Conservation (phyloP, 2,888 invertebrate species). For the Microchrysa polita region DNA sequence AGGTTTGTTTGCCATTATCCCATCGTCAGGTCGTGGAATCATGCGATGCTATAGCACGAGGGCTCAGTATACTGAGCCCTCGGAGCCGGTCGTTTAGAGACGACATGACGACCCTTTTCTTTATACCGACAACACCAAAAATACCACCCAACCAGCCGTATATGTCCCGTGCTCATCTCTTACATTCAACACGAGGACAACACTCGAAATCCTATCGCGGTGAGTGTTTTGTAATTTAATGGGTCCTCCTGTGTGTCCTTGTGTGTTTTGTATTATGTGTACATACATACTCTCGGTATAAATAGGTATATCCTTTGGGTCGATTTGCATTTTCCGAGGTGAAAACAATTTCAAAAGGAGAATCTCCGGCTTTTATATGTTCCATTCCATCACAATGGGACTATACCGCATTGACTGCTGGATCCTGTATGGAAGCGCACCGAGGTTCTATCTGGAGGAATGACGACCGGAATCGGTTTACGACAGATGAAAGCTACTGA, state of each 20-base stretch:
- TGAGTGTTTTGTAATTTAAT: constrained; percentile 43
- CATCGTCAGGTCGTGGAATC: too few species aligned
- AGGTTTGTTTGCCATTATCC: constrained; percentile 34
- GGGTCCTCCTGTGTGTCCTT: constrained; percentile 18
- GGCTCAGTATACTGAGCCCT: too few species aligned
- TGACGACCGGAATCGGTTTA: constrained; percentile 2
- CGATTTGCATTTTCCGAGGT: constrained; percentile 45
- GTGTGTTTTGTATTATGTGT: constrained; percentile 3
- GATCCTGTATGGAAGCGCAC: too few species aligned
- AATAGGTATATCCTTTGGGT: constrained; percentile 21
- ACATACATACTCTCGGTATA: too few species aligned
- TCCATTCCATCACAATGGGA: constrained; percentile 8
- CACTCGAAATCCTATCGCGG: constrained; percentile 5
- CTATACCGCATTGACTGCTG: neutral
- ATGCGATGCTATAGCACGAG: too few species aligned
- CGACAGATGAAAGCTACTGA: constrained; percentile 6
- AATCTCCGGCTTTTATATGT: constrained; percentile 29
- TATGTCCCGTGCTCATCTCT: too few species aligned
- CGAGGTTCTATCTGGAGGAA: too few species aligned
- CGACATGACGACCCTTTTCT: neutral
- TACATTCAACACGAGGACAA: too few species aligned
- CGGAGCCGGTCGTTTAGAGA: neutral
- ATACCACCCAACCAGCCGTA: neutral
- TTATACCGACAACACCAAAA: neutral
- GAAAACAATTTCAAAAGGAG: constrained; percentile 37